Conservation (phyloP, 2,888 invertebrate species). For the Onchidella celtica region DNA sequence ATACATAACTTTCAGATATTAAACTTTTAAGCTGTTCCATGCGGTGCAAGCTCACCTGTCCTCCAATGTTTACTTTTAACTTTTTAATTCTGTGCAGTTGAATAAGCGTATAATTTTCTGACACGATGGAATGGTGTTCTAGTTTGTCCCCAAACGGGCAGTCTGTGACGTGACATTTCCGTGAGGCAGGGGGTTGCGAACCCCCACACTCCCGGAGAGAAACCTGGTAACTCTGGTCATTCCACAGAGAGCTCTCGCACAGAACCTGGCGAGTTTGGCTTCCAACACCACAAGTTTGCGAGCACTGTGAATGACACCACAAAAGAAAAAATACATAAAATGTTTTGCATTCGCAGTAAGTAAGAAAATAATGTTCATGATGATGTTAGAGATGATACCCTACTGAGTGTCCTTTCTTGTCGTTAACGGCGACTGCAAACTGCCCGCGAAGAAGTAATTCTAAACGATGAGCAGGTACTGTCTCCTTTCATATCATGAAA, state of each 20-base stretch:
- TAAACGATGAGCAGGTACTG: too few relatives aligned
- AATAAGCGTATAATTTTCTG: conserved; percentile 69
- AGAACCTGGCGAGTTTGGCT: conserved; percentile 91
- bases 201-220: conserved; percentile 63
- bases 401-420: too few relatives aligned
- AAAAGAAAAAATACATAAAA: too few relatives aligned
- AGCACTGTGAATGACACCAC: conserved; percentile 90
- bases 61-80: conserved; percentile 65
- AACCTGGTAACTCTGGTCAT: conserved; percentile 59
- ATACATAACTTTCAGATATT: too few relatives aligned
- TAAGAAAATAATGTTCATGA: too few relatives aligned
- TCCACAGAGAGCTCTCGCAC: conserved; percentile 82
- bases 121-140: conserved; percentile 52
- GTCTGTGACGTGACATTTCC: conserved; percentile 63
- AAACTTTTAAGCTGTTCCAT: too few relatives aligned
- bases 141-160: conserved; percentile 55
- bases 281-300: conserved; percentile 92
- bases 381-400: too few relatives aligned
- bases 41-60: conserved; percentile 59
- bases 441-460: too few relatives aligned
- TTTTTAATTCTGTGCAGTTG: conserved; percentile 66
- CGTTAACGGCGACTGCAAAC: too few relatives aligned
- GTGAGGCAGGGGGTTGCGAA: conserved; percentile 57
- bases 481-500: too few relatives aligned
- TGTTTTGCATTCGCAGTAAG: too few relatives aligned